Percentiles rank a stretch among this genome's conserved stretches.
phyloP scores from a whole-genome alignment of 2,888 invertebrate species.

The Sphaerophoria taeniata region DNA sequence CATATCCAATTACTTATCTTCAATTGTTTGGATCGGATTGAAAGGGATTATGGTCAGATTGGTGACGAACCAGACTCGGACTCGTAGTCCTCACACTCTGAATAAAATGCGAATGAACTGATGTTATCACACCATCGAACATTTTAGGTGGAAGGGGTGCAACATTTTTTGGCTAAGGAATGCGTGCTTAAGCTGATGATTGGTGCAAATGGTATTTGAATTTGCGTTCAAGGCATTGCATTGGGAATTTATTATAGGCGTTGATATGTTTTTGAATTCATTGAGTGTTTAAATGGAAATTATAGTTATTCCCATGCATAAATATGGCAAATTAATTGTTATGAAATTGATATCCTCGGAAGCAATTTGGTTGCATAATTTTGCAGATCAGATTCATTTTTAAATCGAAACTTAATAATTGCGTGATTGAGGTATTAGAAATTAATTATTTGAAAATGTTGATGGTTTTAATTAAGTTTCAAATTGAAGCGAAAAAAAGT shows the following conservation, averaged over 20 bases:
- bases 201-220: constrained; percentile 36
- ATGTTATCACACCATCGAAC: constrained; percentile 2
- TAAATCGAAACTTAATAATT: too few relatives aligned
- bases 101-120: constrained; percentile 25
- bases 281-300: constrained; percentile 6
- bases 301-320: not conserved
- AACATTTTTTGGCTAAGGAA: constrained; percentile 7
- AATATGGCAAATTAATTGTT: constrained; percentile 2
- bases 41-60: constrained; percentile 61
- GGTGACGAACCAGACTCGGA: constrained; percentile 40
- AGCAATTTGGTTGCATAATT: too few relatives aligned
- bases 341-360: too few relatives aligned
- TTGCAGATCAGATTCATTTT: too few relatives aligned
- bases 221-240: constrained; percentile 9
- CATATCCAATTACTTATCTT: constrained; percentile 69
- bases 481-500: too few relatives aligned
- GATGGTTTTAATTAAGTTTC: too few relatives aligned
- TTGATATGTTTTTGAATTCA: constrained; percentile 31
- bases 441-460: too few relatives aligned
- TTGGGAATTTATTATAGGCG: constrained; percentile 16
- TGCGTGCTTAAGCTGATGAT: constrained; percentile 35
- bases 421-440: too few relatives aligned
- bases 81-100: not conserved
- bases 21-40: constrained; percentile 64
- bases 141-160: not conserved